Percentiles rank a stretch among this genome's conserved stretches.
These are phyloP conservation scores for Plectrocnemia conspersa DNA, from an alignment of 1,140 invertebrate species.

Conservation along the genomic window DNA sequence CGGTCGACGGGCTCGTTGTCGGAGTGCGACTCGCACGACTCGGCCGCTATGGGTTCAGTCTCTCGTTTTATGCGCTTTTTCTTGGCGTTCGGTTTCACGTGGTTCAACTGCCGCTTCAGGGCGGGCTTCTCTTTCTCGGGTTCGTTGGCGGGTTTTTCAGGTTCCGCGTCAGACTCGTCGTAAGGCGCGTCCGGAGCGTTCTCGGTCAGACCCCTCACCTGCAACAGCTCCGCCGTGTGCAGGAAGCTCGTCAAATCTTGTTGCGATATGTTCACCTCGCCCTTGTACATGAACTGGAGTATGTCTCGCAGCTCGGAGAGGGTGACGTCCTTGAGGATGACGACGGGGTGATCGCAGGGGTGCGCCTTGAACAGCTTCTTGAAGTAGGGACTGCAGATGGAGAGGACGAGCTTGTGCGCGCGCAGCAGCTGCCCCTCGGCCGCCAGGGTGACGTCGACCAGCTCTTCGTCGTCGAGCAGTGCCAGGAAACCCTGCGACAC, in stretches of 20 bases:
- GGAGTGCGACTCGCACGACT: conserved; percentile 13
- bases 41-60: background rate
- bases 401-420: conserved; percentile 68
- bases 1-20: conserved; percentile 7
- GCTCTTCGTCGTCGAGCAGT: conserved; percentile 60
- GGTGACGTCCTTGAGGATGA: conserved; percentile 74
- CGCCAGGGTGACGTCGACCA: conserved; percentile 70
- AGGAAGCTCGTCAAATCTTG: conserved; percentile 73
- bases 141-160: background rate
- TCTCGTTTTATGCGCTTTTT: conserved; percentile 10
- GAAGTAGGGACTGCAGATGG: conserved; percentile 68
- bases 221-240: conserved; percentile 73
- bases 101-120: background rate
- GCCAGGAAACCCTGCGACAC: conserved; percentile 65
- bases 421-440: conserved; percentile 63
- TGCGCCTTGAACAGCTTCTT: conserved; percentile 71
- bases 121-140: background rate
- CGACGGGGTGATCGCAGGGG: conserved; percentile 77
- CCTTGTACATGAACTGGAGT: conserved; percentile 79
- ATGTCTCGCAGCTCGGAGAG: conserved; percentile 72
- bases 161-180: conserved; percentile 1
- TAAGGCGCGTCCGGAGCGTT: conserved; percentile 34
- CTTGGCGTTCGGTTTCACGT: conserved; percentile 12
- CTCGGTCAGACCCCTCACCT: conserved; percentile 70
- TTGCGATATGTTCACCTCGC: conserved; percentile 79